Conservation (phyloP, 2,888 invertebrate genomes). For the Dicranocentrus wangi region DNA sequence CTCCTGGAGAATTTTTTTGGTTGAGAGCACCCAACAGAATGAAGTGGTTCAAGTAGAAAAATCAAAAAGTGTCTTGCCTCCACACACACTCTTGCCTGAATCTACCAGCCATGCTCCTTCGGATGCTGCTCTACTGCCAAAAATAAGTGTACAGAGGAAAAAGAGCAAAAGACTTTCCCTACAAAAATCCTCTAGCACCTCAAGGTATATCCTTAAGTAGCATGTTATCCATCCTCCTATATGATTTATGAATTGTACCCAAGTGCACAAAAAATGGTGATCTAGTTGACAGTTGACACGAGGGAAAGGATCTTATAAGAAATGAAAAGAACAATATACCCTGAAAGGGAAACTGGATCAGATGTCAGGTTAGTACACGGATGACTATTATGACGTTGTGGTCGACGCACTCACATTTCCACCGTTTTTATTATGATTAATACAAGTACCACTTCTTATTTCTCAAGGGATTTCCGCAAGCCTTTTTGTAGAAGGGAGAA, state of each 20-base stretch:
- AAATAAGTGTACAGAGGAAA: neutral
- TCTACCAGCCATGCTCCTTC: too few species aligned
- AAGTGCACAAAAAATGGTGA: neutral
- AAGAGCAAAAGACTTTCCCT: too few species aligned
- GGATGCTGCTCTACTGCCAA: too few species aligned
- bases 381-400: slow-evolving; percentile 18
- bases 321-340: slow-evolving; percentile 22
- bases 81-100: neutral
- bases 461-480: too few species aligned
- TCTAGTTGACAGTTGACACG: slow-evolving; percentile 25
- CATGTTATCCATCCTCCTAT: neutral
- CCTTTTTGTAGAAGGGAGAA: too few species aligned
- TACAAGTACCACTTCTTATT: too few species aligned
- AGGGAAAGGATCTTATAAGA: slow-evolving; percentile 13
- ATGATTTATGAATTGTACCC: slow-evolving; percentile 23
- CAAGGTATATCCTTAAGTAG: too few species aligned
- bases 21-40: neutral
- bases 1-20: slow-evolving; percentile 26
- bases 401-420: too few species aligned
- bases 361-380: slow-evolving; percentile 44
- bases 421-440: too few species aligned
- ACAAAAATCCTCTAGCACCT: neutral
- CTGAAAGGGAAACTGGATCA: slow-evolving; percentile 36
- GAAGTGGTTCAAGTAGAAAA: neutral
- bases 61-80: slow-evolving; percentile 3